Percentiles rank a stretch among this genome's conserved stretches.
These are phyloP conservation scores for Neosilurus mollespiculum DNA, from an alignment of 2,797 vertebrate genomes.

Conservation along the genomic window DNA sequence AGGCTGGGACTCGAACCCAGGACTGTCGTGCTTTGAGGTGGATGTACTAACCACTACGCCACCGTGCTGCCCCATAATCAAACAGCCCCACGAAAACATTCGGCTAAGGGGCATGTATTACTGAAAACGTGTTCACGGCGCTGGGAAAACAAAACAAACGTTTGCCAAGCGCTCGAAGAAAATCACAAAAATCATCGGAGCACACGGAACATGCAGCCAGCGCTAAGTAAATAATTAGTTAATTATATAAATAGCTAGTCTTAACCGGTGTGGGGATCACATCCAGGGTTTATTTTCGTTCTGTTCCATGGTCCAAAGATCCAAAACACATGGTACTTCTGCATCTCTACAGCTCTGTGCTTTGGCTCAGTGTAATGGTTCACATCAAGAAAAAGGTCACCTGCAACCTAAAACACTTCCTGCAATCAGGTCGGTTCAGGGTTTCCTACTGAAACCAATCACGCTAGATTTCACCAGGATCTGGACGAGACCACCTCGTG, in stretches of 20 bases:
- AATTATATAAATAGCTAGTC: conserved; percentile 13
- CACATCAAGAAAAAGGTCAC: neutral
- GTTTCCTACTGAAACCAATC: neutral
- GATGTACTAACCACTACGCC: too few species aligned
- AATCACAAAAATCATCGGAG: conserved; percentile 10
- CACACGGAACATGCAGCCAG: neutral
- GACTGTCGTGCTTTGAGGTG: too few species aligned
- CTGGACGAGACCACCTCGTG: neutral
- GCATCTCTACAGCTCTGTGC: neutral
- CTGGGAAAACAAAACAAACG: neutral
- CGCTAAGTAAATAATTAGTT: conserved; percentile 39
- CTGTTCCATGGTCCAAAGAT: neutral
- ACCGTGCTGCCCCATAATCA: neutral
- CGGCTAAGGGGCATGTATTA: neutral
- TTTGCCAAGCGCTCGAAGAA: neutral
- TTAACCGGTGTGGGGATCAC: neutral
- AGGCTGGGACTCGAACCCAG: too few species aligned
- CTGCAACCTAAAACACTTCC: neutral
- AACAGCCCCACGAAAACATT: neutral
- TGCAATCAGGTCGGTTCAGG: neutral
- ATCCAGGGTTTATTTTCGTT: conserved; percentile 1
- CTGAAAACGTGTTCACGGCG: neutral
- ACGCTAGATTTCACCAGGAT: neutral
- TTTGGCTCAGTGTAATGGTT: conserved; percentile 2
- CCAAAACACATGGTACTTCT: neutral